These are phyloP conservation scores for Bungarus multicinctus DNA, from an alignment of 2,113 vertebrate species.

Conservation along the genomic window DNA sequence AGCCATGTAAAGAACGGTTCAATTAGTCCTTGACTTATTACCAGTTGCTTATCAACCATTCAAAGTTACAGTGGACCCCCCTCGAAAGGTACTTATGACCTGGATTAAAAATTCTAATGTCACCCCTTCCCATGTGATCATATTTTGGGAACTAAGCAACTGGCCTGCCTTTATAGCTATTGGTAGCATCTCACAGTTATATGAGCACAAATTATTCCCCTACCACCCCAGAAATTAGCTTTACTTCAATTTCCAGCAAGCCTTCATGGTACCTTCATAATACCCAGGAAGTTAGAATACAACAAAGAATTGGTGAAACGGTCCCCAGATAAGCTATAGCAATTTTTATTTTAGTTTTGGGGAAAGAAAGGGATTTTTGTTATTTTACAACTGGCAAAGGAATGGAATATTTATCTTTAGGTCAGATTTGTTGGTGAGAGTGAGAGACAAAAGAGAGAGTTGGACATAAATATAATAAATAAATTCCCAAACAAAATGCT, in stretches of 20 bases:
- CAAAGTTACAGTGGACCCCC: background rate
- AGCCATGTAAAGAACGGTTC: background rate
- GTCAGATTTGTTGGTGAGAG: background rate
- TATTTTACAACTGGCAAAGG: background rate
- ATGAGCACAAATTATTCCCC: background rate
- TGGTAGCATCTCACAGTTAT: background rate
- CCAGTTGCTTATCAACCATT: background rate
- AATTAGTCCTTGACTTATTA: background rate
- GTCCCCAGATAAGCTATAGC: background rate
- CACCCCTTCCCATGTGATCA: background rate
- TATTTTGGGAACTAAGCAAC: background rate
- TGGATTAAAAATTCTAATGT: background rate
- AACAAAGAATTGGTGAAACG: background rate
- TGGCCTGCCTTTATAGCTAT: background rate
- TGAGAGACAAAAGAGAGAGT: background rate
- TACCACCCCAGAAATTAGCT: no score
- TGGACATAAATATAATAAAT: background rate
- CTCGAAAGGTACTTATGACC: background rate
- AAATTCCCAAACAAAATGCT: background rate
- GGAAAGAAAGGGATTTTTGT: background rate
- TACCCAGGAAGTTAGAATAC: background rate
- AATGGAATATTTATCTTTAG: background rate
- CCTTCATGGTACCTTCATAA: background rate
- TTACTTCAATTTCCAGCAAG: background rate
- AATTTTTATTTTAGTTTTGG: background rate